Conservation (phyloP, 1,140 invertebrate genomes). For the Lepidurus couesii region DNA sequence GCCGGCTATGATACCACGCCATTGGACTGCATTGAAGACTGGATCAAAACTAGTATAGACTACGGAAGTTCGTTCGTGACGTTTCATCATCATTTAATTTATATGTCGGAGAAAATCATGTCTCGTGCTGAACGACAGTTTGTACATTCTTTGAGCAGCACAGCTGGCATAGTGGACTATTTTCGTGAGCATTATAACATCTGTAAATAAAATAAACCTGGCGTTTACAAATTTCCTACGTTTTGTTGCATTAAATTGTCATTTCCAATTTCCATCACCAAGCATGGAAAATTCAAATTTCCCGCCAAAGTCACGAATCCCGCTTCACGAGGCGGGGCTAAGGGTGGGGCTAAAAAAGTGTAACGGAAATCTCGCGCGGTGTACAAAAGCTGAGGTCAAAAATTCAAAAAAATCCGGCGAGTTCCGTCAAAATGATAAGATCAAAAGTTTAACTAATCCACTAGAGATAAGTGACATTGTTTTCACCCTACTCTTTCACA, state of each 20-base stretch:
- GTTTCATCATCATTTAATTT: constrained; percentile 90
- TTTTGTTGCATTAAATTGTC: background rate
- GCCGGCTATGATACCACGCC: constrained; percentile 63
- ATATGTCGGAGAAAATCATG: constrained; percentile 80
- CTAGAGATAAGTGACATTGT: background rate
- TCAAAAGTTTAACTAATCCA: background rate
- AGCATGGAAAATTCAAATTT: background rate
- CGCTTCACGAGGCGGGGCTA: background rate
- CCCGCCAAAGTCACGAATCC: background rate
- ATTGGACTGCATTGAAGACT: constrained; percentile 70
- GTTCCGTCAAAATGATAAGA: background rate
- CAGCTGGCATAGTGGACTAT: constrained; percentile 63
- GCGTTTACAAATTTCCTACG: background rate
- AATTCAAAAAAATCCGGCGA: constrained; percentile 3
- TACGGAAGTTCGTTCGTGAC: constrained; percentile 63
- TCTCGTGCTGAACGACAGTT: constrained; percentile 59
- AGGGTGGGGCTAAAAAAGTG: background rate
- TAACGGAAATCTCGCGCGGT: constrained; percentile 6
- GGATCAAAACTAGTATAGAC: constrained; percentile 66
- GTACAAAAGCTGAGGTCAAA: background rate
- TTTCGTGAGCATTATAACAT: constrained; percentile 52
- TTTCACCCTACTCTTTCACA: background rate
- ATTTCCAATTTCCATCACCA: background rate
- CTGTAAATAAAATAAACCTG: background rate
- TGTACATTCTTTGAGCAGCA: constrained; percentile 71